Base-by-base conservation (phyloP, 2,113 vertebrate genomes). In the Lichenostomus cassidix region DNA sequence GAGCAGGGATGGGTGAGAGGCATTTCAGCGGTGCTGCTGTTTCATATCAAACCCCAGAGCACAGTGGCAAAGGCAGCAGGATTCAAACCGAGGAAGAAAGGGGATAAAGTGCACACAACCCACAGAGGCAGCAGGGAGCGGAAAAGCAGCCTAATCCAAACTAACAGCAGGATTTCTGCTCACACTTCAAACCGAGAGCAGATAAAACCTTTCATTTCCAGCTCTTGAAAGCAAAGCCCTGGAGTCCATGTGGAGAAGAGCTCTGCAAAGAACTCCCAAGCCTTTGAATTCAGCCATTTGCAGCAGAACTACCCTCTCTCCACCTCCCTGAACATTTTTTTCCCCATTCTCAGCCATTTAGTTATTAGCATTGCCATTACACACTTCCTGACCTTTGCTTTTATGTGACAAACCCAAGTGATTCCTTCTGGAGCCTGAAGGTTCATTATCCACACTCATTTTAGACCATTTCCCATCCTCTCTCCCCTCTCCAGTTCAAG, bases 91-190 rank as follows among this genome's bases (percentile, higher is more conserved):
- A 81, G 25, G 68, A 94, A 75, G 56, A 90, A 87, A 91, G 63
- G 53, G 47, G 29, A 23, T 50, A 69, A 84, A 84, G 58, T 25
- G 31, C 53, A 23, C 42, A 56, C 52, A 62, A 52, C 64, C 65
- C 37, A 63, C 2, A 46, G 76, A 76, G 82, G 65, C 49, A 69
- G 63, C 65, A 83, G 52, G 83, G 76, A 84, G 76, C 49, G 55
- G 42, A 27, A 85, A 96, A 91, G 73, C 80, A 78, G 69, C 86
- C 68, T 94, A 92, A 96, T 93, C 90, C 92, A 94, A 93, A 92
- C 80, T 79, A 95, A 64, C 91, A 95, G 96, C 76, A 71, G 92
- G 92, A 89, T 89, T 97, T 87, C 94, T 94, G 89, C 83, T 90
- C 69, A 22, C 35, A 81, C 86, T 96, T 94, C 86, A 90, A 91